These are phyloP conservation scores for Drosophila sucinea DNA, from an alignment of 1,140 invertebrate species.

Conservation along the genomic window DNA sequence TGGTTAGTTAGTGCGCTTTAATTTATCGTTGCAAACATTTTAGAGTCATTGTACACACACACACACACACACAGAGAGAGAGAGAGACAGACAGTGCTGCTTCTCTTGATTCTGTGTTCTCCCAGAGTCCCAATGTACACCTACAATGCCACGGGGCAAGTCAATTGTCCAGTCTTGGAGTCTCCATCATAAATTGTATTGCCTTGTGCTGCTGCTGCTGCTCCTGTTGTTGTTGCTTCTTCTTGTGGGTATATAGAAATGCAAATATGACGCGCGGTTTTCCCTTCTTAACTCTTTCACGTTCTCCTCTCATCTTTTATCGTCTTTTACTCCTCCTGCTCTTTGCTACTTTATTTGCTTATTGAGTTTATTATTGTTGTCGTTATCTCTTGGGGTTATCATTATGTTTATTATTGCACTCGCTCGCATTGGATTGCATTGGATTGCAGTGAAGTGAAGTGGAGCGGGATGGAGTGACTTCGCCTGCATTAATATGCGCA, in stretches of 20 bases:
- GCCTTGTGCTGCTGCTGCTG: neutral
- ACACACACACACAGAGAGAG: neutral
- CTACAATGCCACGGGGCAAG: constrained; percentile 74
- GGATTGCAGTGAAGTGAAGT: neutral
- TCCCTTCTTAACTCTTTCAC: constrained; percentile 6
- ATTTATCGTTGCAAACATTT: constrained; percentile 67
- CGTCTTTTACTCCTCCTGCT: neutral
- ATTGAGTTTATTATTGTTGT: constrained; percentile 70
- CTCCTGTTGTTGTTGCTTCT: too few relatives aligned
- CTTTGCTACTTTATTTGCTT: constrained; percentile 56
- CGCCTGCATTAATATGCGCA: constrained; percentile 45
- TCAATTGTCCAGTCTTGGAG: constrained; percentile 65
- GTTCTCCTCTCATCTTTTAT: neutral
- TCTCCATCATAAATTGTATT: constrained; percentile 62
- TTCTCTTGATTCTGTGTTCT: constrained; percentile 11
- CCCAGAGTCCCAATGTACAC: constrained; percentile 16
- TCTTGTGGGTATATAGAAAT: constrained; percentile 12
- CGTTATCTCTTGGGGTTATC: constrained; percentile 58
- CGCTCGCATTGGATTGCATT: neutral
- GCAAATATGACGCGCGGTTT: constrained; percentile 58
- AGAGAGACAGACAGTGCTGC: neutral
- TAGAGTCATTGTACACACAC: constrained; percentile 33
- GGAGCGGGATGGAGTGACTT: neutral
- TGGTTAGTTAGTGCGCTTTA: constrained; percentile 71
- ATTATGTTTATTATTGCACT: constrained; percentile 65